phyloP scores from a whole-genome alignment of 2,113 vertebrate genomes.

The Cinclus mexicanus region DNA sequence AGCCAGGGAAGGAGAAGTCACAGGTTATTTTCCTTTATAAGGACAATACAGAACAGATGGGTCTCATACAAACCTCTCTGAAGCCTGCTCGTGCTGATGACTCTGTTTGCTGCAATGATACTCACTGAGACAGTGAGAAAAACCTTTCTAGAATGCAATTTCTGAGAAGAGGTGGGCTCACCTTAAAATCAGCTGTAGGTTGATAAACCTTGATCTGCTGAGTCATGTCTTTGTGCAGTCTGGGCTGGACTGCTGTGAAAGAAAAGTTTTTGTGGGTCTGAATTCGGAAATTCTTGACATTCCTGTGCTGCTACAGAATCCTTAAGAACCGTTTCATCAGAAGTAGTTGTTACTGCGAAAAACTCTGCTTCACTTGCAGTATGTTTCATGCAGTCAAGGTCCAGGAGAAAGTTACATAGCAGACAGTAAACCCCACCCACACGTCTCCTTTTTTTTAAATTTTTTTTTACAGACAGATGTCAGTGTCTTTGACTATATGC shows the following conservation, averaged over 20 bases:
- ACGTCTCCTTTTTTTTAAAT: neutral
- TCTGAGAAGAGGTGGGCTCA: neutral
- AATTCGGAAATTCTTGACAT: neutral
- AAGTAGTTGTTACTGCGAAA: neutral
- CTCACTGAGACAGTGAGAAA: neutral
- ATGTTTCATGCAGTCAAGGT: conserved; percentile 13
- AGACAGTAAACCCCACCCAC: conserved; percentile 49
- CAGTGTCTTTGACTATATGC: conserved; percentile 50
- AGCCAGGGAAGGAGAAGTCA: neutral
- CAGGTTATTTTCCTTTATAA: neutral
- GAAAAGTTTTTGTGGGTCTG: neutral
- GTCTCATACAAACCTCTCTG: neutral
- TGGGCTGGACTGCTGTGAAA: neutral
- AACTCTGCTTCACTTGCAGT: conserved; percentile 1
- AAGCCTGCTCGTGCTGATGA: neutral
- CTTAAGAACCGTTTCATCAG: neutral
- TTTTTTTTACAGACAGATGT: conserved; percentile 50
- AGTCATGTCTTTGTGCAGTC: neutral
- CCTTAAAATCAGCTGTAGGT: neutral
- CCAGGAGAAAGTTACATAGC: conserved; percentile 38
- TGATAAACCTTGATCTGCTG: neutral
- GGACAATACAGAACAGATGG: neutral
- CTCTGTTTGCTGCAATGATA: neutral
- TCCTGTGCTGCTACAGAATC: neutral
- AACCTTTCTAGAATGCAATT: neutral